Evolutionary conservation across 2,888 invertebrate species (phyloP).

Genomic region (Gastrophysa polygoni): DNA sequence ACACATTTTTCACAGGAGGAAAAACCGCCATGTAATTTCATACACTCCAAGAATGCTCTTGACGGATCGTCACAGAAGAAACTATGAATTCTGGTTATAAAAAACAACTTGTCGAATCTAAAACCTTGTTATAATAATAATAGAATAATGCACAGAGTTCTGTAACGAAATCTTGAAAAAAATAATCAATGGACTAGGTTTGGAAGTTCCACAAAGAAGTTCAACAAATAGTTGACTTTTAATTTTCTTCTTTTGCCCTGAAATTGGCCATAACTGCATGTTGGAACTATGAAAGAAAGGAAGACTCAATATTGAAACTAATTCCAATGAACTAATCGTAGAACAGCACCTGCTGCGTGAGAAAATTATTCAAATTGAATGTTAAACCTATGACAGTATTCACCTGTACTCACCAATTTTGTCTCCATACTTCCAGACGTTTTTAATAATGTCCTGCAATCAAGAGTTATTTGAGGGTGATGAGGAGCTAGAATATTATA

Average conservation of each 20-base stretch:
- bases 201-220: neutral
- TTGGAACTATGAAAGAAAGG: constrained; percentile 24
- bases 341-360: neutral
- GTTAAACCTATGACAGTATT: constrained; percentile 14
- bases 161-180: constrained; percentile 35
- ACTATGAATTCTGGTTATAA: constrained; percentile 25
- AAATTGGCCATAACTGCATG: constrained; percentile 28
- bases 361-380: constrained; percentile 3
- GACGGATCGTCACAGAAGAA: constrained; percentile 38
- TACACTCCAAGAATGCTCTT: constrained; percentile 31
- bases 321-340: constrained; percentile 2
- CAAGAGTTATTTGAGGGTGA: constrained; percentile 30
- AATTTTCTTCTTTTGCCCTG: constrained; percentile 20
- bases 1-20: constrained; percentile 35
- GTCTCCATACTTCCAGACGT: constrained; percentile 4
- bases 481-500: constrained; percentile 17
- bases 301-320: constrained; percentile 23
- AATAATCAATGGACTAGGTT: constrained; percentile 29
- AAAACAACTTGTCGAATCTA: constrained; percentile 10
- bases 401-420: constrained; percentile 8
- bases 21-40: constrained; percentile 32
- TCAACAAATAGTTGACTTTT: constrained; percentile 17
- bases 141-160: constrained; percentile 30
- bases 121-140: constrained; percentile 26
- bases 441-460: constrained; percentile 28